Base-by-base conservation (phyloP, 1,140 invertebrate genomes). In the Piezodorus guildinii region DNA sequence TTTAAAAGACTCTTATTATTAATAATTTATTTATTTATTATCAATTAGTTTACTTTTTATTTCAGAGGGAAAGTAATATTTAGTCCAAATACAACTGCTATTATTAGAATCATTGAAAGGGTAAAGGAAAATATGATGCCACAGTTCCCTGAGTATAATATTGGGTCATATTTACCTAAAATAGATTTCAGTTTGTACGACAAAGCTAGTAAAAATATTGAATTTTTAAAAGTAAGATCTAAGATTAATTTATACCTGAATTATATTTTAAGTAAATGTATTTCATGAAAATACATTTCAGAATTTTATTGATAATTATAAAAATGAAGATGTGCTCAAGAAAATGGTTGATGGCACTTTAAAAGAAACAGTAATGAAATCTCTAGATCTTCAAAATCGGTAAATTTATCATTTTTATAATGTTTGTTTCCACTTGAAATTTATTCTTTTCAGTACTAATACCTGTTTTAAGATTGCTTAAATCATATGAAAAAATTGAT, bases 61-160 rank as follows among this genome's bases (percentile, higher is more conserved):
- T 69, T 58, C 59, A 70, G 70, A 63, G 70, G 70, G 19, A 71
- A 70, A 56, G 69, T 71, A 23, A 39, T 71, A n/a, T 71, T 67
- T 46, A 66, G 66, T n/a, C 70, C 70, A 9, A 56, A 69, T 15
- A 69, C 67, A 2, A 49, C 64, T 46, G 63, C 60, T 15, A 65
- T 67, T 15, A 46, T 17, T 15, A 21, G 65, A 54, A 45, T 71
- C 2, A 70, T 71, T 64, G 17, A 63, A 6, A 60, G 60, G 52
- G n/a, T 71, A 3, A 67, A 65, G 43, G 45, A 46, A 10, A 64
- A 15, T 17, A 25, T 64, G 34, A 17, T 30, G n/a, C 62, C 62
- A 21, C 23, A 43, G 21, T 25, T 64, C 21, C 21, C 14, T 21
- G 19, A 19, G 19, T 17, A 34, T 60, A 4, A 27, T 17, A 39